Evolutionary conservation across 2,113 vertebrate genomes (phyloP).

Genomic region (Notechis scutatus): DNA sequence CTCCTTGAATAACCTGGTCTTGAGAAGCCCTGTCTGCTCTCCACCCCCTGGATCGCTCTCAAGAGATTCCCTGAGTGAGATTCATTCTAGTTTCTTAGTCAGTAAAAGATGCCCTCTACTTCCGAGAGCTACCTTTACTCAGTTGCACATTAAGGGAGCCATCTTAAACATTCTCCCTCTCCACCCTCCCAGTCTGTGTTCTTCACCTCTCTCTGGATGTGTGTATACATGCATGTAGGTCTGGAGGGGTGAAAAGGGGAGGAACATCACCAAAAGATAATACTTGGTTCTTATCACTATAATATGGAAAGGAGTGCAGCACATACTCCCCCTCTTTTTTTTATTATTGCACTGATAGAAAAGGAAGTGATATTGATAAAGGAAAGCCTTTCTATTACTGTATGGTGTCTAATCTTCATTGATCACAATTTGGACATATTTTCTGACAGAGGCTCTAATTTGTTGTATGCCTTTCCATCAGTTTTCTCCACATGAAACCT

Average conservation of each 20-base stretch:
- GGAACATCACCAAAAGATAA: background rate
- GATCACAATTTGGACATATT: constrained; percentile 13
- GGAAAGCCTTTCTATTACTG: background rate
- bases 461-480: constrained; percentile 28
- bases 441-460: background rate
- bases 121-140: background rate
- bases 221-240: background rate
- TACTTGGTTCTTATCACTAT: background rate
- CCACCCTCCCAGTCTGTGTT: background rate
- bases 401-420: background rate
- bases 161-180: constrained; percentile 35
- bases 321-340: background rate
- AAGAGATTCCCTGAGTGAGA: background rate
- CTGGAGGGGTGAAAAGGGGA: background rate
- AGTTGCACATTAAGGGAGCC: constrained; percentile 39
- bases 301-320: background rate
- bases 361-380: background rate
- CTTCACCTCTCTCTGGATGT: background rate
- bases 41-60: background rate
- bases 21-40: constrained; percentile 5
- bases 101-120: background rate
- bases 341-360: background rate
- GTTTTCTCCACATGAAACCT: constrained; percentile 16
- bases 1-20: constrained; percentile 9
- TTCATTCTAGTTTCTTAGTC: background rate